Conservation (phyloP, 2,797 vertebrate species). For the Brachymystax lenok region DNA sequence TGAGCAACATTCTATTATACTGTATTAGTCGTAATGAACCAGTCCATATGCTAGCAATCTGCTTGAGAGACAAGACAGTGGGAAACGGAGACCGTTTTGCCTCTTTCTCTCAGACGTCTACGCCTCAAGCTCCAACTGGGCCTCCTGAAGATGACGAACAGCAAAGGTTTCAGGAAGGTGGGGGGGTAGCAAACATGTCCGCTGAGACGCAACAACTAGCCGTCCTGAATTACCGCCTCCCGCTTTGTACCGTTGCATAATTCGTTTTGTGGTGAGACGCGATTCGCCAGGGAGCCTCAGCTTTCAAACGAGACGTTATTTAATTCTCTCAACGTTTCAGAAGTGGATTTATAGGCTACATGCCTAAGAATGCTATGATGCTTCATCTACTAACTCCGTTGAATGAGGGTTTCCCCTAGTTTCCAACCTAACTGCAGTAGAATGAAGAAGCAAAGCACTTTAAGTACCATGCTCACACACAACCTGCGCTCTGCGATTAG, state of each 20-base stretch:
- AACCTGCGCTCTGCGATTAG: slow-evolving; percentile 21
- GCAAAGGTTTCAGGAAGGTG: background rate
- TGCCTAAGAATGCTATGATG: background rate
- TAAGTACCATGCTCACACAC: background rate
- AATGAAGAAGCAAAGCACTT: background rate
- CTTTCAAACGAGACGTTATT: background rate
- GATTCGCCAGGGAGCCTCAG: background rate
- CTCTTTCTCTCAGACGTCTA: background rate
- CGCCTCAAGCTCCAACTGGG: background rate
- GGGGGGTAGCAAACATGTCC: slow-evolving; percentile 4
- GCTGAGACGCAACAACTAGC: slow-evolving; percentile 3
- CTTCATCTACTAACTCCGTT: background rate
- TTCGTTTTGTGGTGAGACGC: background rate
- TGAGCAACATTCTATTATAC: slow-evolving; percentile 29
- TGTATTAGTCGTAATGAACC: slow-evolving; percentile 50
- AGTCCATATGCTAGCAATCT: slow-evolving; percentile 43
- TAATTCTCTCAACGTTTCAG: background rate
- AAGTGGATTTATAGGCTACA: background rate
- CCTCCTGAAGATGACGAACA: background rate
- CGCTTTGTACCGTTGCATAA: background rate
- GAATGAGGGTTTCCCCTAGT: background rate
- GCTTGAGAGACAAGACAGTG: slow-evolving; percentile 20
- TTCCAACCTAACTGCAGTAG: background rate
- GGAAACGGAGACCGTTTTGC: slow-evolving; percentile 12
- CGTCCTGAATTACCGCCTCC: background rate